Evolutionary conservation across 2,113 vertebrate genomes (phyloP).

Genomic region (Gobio gobio): DNA sequence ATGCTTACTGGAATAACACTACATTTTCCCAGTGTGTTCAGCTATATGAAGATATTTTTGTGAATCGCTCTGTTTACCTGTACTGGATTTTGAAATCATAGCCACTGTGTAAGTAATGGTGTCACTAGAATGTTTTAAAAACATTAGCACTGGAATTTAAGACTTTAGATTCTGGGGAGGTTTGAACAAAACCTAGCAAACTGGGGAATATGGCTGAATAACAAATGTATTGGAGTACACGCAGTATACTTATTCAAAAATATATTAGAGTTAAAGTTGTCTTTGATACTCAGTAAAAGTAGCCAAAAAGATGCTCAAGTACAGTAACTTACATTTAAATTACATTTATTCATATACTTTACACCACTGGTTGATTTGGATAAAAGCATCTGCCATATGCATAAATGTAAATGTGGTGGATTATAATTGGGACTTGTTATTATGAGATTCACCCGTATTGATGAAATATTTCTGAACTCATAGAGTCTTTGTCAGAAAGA

Average conservation of each 20-base stretch:
- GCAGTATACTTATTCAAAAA: no score
- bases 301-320: no score
- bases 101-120: conserved; percentile 9
- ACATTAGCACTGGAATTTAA: not conserved
- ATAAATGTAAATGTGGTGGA: not conserved
- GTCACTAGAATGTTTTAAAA: conserved; percentile 36
- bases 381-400: not conserved
- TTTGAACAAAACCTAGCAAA: not conserved
- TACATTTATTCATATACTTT: no score
- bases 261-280: no score
- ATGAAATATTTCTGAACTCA: conserved; percentile 13
- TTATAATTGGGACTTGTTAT: not conserved
- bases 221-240: no score
- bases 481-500: not conserved
- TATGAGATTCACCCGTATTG: not conserved
- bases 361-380: not conserved
- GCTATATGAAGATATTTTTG: conserved; percentile 27
- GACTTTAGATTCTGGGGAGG: not conserved
- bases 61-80: conserved; percentile 6
- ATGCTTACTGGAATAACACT: conserved; percentile 45
- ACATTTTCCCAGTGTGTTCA: conserved; percentile 17
- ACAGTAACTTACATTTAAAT: no score
- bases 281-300: no score
- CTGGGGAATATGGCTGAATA: not conserved
- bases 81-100: not conserved